Percentiles rank a stretch among this genome's conserved stretches.
Evolutionary conservation across 2,888 invertebrate species (phyloP).

Genomic region (Cryptocephalus primarius): DNA sequence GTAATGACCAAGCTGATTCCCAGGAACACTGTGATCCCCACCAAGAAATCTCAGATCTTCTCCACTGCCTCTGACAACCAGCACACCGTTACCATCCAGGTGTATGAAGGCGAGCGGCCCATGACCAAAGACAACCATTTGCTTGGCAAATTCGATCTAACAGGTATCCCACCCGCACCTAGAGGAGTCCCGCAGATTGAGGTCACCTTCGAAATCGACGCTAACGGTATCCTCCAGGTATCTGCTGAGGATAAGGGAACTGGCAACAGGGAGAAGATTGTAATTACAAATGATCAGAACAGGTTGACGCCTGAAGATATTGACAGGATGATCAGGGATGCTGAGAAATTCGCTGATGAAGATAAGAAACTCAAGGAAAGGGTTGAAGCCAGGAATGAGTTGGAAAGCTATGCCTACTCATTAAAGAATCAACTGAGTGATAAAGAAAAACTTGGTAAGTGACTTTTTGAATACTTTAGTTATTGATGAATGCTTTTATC

Average conservation of each 20-base stretch:
- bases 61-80: slow-evolving; percentile 99
- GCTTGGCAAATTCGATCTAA: slow-evolving; percentile 95
- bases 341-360: slow-evolving; percentile 97
- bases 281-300: slow-evolving; percentile 95
- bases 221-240: slow-evolving; percentile 89
- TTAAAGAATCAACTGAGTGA: slow-evolving; percentile 94
- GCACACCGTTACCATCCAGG: slow-evolving; percentile 97
- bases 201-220: slow-evolving; percentile 90
- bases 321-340: slow-evolving; percentile 98
- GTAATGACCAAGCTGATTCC: slow-evolving; percentile 99
- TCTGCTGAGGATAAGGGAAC: slow-evolving; percentile 98
- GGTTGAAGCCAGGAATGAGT: slow-evolving; percentile 92
- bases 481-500: no score
- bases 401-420: slow-evolving; percentile 95
- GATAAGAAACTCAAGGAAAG: slow-evolving; percentile 94
- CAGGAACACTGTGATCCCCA: slow-evolving; percentile 97
- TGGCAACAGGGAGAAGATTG: slow-evolving; percentile 96
- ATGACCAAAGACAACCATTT: slow-evolving; percentile 99
- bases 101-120: slow-evolving; percentile 97
- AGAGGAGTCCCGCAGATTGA: slow-evolving; percentile 94
- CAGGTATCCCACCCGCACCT: slow-evolving; percentile 94
- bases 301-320: slow-evolving; percentile 93
- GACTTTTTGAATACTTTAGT: background rate
- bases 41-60: slow-evolving; percentile 98
- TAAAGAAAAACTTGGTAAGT: slow-evolving; percentile 68